These are phyloP conservation scores for Chunga burmeisteri DNA, from an alignment of 2,113 vertebrate species.

Conservation along the genomic window DNA sequence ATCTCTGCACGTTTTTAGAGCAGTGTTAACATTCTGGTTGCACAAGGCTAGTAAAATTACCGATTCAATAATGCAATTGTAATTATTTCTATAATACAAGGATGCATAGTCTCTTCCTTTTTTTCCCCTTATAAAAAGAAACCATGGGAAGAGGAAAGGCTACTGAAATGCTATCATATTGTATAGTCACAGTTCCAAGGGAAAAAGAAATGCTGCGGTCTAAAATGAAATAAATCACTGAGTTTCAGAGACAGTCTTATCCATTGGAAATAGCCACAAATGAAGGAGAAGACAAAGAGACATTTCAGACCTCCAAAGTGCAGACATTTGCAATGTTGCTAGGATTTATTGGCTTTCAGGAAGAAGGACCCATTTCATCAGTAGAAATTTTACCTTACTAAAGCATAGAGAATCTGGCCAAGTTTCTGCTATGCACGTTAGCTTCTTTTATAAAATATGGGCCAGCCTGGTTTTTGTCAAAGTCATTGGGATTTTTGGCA, in stretches of 20 bases:
- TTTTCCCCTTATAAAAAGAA: neutral
- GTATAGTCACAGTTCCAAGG: slow-evolving; percentile 29
- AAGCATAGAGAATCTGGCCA: neutral
- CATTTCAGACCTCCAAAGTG: neutral
- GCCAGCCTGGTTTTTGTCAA: neutral
- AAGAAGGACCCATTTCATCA: neutral
- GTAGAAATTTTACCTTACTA: neutral
- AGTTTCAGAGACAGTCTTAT: neutral
- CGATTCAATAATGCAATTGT: neutral
- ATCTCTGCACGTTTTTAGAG: slow-evolving; percentile 59
- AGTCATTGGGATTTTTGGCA: neutral
- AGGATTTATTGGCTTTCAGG: neutral
- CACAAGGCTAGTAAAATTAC: slow-evolving; percentile 5
- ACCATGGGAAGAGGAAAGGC: slow-evolving; percentile 22
- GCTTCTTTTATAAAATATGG: neutral
- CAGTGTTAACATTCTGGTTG: slow-evolving; percentile 26
- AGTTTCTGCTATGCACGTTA: neutral
- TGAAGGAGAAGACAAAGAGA: neutral
- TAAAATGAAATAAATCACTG: slow-evolving; percentile 34
- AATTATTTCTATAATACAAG: slow-evolving; percentile 8
- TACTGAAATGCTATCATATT: slow-evolving; percentile 20
- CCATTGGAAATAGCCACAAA: neutral
- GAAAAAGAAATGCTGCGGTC: slow-evolving; percentile 24
- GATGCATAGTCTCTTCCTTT: neutral
- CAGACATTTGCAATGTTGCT: neutral